Percentiles rank a stretch among this genome's conserved stretches.
These are phyloP conservation scores for Trachelus tabidus DNA, from an alignment of 2,888 invertebrate species.

Conservation along the genomic window DNA sequence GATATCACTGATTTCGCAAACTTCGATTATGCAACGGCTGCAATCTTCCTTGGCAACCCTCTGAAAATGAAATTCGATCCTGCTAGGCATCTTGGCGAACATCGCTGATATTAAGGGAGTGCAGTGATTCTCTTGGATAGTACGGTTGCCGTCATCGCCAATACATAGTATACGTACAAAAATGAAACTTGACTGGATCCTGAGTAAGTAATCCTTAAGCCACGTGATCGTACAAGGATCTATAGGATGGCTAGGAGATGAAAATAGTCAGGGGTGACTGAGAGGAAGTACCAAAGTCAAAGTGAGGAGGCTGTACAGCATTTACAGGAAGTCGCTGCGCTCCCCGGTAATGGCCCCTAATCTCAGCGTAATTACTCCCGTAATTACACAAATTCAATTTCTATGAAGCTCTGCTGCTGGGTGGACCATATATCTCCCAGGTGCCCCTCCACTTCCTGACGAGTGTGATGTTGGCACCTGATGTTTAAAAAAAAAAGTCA, in stretches of 20 bases:
- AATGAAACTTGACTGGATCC: not conserved
- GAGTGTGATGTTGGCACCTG: too few relatives aligned
- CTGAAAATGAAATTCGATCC: not conserved
- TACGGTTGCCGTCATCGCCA: too few relatives aligned
- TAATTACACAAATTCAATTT: conserved; percentile 63
- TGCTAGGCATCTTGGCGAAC: not conserved
- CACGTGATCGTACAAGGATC: not conserved
- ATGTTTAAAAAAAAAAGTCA: too few relatives aligned
- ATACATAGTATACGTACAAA: not conserved
- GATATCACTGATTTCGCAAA: conserved; percentile 44
- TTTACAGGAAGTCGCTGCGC: conserved; percentile 15
- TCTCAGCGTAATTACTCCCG: conserved; percentile 59
- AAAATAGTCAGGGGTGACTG: too few relatives aligned
- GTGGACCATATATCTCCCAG: conserved; percentile 49
- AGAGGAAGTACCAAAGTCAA: too few relatives aligned
- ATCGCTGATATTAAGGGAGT: not conserved
- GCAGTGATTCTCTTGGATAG: too few relatives aligned
- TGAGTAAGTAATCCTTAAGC: too few relatives aligned
- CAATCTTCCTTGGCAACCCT: not conserved
- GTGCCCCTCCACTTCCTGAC: not conserved
- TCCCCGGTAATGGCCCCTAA: conserved; percentile 55
- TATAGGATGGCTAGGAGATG: not conserved
- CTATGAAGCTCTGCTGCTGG: conserved; percentile 52
- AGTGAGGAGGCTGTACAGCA: not conserved
- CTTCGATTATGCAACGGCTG: conserved; percentile 35